Conservation (phyloP, 1,140 invertebrate genomes). For the Heliothis subflexa region DNA sequence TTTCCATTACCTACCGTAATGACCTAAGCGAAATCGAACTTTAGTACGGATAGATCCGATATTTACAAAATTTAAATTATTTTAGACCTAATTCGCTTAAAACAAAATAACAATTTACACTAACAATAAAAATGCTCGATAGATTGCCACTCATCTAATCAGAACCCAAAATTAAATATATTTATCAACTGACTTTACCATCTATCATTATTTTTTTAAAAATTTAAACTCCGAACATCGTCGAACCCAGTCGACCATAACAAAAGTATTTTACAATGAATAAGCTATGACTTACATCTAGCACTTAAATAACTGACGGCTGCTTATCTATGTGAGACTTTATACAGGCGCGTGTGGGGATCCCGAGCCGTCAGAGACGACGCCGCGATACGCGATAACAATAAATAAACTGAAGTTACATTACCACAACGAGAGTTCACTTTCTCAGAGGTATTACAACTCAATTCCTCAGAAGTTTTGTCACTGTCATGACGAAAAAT, state of each 20-base stretch:
- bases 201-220: conserved; percentile 76
- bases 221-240: conserved; percentile 84
- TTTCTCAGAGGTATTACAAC: conserved; percentile 74
- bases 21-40: conserved; percentile 76
- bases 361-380: conserved; percentile 45
- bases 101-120: conserved; percentile 86
- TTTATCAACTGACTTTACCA: conserved; percentile 78
- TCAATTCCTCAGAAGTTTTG: conserved; percentile 69
- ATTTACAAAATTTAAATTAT: conserved; percentile 83
- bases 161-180: conserved; percentile 81
- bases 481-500: conserved; percentile 24
- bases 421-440: conserved; percentile 70
- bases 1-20: conserved; percentile 79
- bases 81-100: conserved; percentile 82
- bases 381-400: conserved; percentile 48
- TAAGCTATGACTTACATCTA: conserved; percentile 78
- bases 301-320: conserved; percentile 75
- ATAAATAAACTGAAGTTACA: conserved; percentile 74
- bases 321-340: conserved; percentile 65
- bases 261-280: conserved; percentile 81
- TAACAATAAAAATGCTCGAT: conserved; percentile 85
- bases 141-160: conserved; percentile 79
- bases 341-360: conserved; percentile 58
- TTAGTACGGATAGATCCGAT: conserved; percentile 78
- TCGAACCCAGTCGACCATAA: conserved; percentile 84